A percentile compares a stretch with the other conserved stretches of the same genome.
These are phyloP conservation scores for Eclectus roratus DNA, from an alignment of 2,113 vertebrate species.

Conservation along the genomic window DNA sequence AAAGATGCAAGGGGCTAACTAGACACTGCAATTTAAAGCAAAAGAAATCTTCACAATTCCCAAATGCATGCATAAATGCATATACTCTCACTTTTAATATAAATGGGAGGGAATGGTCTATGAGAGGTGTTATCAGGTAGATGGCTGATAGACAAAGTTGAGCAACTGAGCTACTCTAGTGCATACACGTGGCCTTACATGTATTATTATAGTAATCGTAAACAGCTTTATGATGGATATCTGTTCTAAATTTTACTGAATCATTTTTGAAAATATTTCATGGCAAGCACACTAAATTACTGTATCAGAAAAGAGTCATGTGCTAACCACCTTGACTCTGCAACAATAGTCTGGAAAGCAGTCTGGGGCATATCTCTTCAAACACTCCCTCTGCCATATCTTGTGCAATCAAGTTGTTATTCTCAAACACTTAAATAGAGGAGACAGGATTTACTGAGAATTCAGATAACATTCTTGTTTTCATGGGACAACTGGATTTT, in stretches of 20 bases:
- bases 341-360: not conserved
- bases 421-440: not conserved
- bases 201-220: not conserved
- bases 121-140: not conserved
- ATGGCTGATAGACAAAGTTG: not conserved
- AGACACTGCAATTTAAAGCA: not conserved
- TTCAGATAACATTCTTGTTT: not conserved
- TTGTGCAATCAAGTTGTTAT: not conserved
- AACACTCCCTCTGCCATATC: not conserved
- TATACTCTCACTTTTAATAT: not conserved
- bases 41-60: not conserved
- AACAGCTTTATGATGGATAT: not conserved
- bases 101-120: not conserved
- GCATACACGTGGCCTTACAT: rapidly evolving
- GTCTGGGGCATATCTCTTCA: not conserved
- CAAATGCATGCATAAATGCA: not conserved
- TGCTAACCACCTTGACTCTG: not conserved
- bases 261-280: not conserved
- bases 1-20: not conserved
- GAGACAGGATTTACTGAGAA: not conserved
- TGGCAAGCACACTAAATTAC: not conserved
- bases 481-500: not conserved
- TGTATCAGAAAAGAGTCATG: not conserved
- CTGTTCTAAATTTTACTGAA: not conserved
- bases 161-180: not conserved